Base-by-base conservation (phyloP, 2,113 vertebrate genomes). In the Misgurnus mizolepis region DNA sequence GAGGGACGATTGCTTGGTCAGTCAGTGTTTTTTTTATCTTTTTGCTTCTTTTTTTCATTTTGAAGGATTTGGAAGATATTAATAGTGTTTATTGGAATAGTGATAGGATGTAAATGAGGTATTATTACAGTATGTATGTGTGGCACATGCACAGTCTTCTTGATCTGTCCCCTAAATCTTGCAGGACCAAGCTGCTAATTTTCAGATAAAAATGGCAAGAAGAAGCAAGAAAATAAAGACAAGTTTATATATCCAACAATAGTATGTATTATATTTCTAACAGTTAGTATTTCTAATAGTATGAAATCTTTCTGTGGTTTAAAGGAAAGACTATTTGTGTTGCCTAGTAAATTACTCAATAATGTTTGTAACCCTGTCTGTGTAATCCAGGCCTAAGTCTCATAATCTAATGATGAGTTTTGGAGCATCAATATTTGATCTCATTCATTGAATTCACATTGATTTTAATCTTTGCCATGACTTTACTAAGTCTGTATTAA, bases 141-240 rank as follows among this genome's bases (percentile, higher is more conserved):
- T 34, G 22, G 27, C 27, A 34, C 2, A 34, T 17, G 50, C 34
- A 55, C 15, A 40, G 17, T 53, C 27, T 10, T 15, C 27, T 22
- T 39, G 6, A 0, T 43, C 69, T 67, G 22, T 73, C 40, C 27
- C 39, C 17, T 61, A 15, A 74, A 74, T 74, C 55, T 74, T 61
- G 71, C 39, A 2, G 39, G 39, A 41, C 53, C 14, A 7, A 72
- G 39, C 60, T 60, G 17, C 53, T 41, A n/a, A 60, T 60, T 73
- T 56, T 50, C 49, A 69, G 50, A 55, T 40, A 18, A 11, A 71
- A 71, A 71, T 55, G 50, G 49, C 17, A 71, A 71, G 50, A 55
- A 34, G 14, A 56, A 71, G n/a, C 40, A 7, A 4, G 18, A 43
- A 11, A 47, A 73, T 18, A 40, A 10, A 55, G 53, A 73, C 58